These are phyloP conservation scores for Xestia c-nigrum DNA, from an alignment of 2,888 invertebrate genomes.

Conservation along the genomic window DNA sequence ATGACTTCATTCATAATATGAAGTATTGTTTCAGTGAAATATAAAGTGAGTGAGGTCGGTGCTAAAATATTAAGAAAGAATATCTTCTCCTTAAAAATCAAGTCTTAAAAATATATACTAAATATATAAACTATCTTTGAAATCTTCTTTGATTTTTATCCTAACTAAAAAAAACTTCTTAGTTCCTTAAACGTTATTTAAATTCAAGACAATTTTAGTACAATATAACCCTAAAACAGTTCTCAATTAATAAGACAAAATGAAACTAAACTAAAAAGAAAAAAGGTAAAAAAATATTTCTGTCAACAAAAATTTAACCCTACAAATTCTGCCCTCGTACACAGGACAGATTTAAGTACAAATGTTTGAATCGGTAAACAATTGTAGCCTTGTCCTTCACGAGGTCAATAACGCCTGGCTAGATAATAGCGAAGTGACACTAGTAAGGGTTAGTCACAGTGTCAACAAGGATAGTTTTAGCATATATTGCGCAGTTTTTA, in stretches of 20 bases:
- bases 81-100: too few relatives aligned
- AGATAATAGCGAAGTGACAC: constrained; percentile 40
- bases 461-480: constrained; percentile 47
- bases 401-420: constrained; percentile 59
- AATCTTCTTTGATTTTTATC: not conserved
- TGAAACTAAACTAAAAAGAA: not conserved
- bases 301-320: not conserved
- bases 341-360: constrained; percentile 50
- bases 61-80: too few relatives aligned
- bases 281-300: not conserved
- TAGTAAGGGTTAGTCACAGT: constrained; percentile 38
- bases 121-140: not conserved
- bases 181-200: not conserved
- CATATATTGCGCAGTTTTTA: constrained; percentile 22
- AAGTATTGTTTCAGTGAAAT: not conserved
- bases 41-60: not conserved
- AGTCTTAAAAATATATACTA: not conserved
- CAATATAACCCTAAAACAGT: not conserved
- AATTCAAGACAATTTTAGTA: not conserved
- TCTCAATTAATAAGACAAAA: not conserved
- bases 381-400: constrained; percentile 61
- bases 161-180: not conserved
- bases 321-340: not conserved
- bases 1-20: not conserved
- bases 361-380: constrained; percentile 58